phyloP scores from a whole-genome alignment of 1,140 invertebrate species.

The Rhagoletis zephyria region DNA sequence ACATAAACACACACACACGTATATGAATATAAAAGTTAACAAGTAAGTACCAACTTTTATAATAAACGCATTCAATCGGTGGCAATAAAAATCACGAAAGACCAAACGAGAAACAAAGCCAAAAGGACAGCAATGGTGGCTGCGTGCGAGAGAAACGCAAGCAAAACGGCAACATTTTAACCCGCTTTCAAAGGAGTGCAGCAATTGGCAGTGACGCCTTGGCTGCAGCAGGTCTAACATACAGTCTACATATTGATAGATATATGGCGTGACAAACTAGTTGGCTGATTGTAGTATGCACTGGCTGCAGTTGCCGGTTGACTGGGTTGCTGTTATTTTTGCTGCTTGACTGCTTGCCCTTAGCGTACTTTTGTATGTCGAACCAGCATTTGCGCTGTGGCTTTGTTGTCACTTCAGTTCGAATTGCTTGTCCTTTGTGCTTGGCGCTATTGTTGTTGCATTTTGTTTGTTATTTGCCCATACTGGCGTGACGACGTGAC shows the following conservation, averaged over 20 bases:
- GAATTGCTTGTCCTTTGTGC: not conserved
- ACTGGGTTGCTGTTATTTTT: not conserved
- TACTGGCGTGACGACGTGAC: conserved; percentile 11
- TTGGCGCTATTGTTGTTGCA: not conserved
- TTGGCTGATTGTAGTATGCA: not conserved
- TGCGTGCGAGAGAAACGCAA: not conserved
- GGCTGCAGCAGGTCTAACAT: not conserved
- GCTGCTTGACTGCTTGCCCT: conserved; percentile 17
- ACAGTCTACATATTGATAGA: not conserved
- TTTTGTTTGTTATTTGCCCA: not conserved
- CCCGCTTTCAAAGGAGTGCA: not conserved
- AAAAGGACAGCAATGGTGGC: not conserved
- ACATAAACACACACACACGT: not conserved
- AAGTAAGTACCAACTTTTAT: no score
- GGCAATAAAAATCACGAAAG: not conserved
- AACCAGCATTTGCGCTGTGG: not conserved
- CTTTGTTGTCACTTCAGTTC: not conserved
- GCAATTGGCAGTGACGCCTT: not conserved
- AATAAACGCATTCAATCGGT: not conserved
- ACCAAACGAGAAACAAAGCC: not conserved
- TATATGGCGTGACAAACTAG: not conserved
- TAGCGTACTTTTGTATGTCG: not conserved
- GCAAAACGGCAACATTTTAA: not conserved
- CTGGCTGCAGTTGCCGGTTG: not conserved
- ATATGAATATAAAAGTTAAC: not conserved